Conservation (phyloP, 2,113 vertebrate genomes). For the Mormyrus iriodes region DNA sequence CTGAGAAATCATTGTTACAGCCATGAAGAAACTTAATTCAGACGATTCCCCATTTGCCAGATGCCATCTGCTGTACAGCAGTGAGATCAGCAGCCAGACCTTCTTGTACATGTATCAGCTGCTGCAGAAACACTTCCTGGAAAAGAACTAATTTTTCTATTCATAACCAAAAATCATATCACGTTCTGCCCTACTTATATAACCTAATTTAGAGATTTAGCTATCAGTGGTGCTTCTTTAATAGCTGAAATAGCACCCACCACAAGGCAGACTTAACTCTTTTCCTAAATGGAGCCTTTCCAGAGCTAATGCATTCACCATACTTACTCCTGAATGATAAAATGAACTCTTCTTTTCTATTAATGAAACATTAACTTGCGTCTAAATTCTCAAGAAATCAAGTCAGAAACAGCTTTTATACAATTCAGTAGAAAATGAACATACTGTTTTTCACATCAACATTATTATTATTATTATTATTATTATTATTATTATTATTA, state of each 20-base stretch:
- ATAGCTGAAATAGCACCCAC: background rate
- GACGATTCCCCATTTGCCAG: slow-evolving; percentile 54
- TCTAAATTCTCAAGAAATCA: background rate
- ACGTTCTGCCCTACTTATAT: background rate
- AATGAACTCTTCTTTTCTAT: background rate
- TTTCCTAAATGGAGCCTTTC: background rate
- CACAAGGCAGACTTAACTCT: background rate
- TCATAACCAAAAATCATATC: background rate
- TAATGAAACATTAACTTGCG: background rate
- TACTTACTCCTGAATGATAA: background rate
- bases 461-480: background rate
- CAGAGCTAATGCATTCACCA: background rate
- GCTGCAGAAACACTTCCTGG: background rate
- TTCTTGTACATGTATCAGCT: background rate
- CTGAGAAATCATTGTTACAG: background rate
- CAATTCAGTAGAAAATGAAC: background rate
- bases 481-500: background rate
- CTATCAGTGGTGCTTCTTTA: background rate
- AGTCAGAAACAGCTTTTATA: background rate
- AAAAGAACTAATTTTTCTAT: background rate
- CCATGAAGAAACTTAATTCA: slow-evolving; percentile 14
- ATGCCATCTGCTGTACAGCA: slow-evolving; percentile 66
- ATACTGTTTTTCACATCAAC: background rate
- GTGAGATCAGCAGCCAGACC: slow-evolving; percentile 48
- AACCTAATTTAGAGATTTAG: background rate